phyloP scores from a whole-genome alignment of 2,888 invertebrate species.

The Mythimna albipuncta region DNA sequence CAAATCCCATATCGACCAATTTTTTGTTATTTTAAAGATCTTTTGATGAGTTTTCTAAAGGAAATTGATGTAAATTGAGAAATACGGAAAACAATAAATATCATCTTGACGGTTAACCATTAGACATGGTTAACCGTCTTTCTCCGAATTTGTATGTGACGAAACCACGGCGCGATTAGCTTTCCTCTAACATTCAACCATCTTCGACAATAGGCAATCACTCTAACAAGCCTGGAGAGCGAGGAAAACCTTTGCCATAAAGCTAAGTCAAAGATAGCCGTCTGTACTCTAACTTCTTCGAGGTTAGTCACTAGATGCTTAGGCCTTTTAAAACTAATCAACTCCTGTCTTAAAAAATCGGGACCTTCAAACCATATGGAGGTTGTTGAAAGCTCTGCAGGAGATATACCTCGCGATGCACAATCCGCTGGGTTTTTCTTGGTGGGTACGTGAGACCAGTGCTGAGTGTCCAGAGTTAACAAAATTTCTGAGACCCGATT shows the following conservation, averaged over 20 bases:
- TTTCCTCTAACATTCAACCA: too few species aligned
- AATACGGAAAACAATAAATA: too few species aligned
- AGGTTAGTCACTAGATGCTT: background rate
- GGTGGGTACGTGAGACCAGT: background rate
- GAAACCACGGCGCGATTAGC: too few species aligned
- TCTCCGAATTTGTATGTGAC: too few species aligned
- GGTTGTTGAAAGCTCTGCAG: background rate
- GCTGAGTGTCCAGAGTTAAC: background rate
- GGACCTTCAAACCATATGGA: slow-evolving; percentile 5
- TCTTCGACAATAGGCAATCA: too few species aligned
- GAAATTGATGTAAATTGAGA: too few species aligned
- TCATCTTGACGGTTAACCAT: too few species aligned
- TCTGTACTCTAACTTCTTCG: slow-evolving; percentile 3
- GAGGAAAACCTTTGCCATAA: slow-evolving; percentile 27
- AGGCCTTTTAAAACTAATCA: background rate
- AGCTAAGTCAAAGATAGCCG: slow-evolving; percentile 13
- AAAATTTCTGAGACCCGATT: slow-evolving; percentile 1
- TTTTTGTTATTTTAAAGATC: too few species aligned
- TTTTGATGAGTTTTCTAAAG: too few species aligned
- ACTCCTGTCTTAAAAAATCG: background rate
- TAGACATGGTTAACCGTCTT: too few species aligned
- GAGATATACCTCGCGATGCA: background rate
- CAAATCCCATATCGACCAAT: too few species aligned
- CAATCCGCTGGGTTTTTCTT: slow-evolving; percentile 11
- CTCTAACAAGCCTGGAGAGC: background rate